Base-by-base conservation (phyloP, 2,888 invertebrate species). In the Drosophila fulvimacula region DNA sequence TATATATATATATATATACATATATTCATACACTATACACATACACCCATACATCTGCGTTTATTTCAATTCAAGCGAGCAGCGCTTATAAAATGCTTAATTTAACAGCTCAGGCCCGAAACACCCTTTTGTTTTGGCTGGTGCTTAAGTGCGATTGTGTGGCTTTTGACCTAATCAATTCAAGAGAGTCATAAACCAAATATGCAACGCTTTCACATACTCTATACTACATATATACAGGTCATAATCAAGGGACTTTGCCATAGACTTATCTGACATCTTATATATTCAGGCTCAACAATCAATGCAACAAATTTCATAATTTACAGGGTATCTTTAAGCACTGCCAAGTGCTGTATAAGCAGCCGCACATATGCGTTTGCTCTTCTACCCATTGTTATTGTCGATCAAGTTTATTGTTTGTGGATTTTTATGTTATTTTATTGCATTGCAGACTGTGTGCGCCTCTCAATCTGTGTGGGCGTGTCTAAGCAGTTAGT, bases 51-150 rank as follows among this genome's bases (percentile, higher is more conserved):
- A 55, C 44, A 67, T 60, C 56, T 60, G 53, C 57, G 59, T 69
- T 58, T 49, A 86, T 68, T 62, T 70, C 42, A 42, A 13, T 62
- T 70, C 39, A 42, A 13, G 60, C 68, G 53, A 79, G 72, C 74
- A 70, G 67, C 70, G 77, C 67, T 77, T 82, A 82, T 83, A 85
- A 88, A 88, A 88, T 85, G 86, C 82, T 62, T 88, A 85, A 80
- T 88, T 83, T 88, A 83, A 67, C 88, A 77, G 57, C 51, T 36
- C 42, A 7, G 44, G 27, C 52, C 55, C 58, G 56, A 32, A 17
- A 24, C 52, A 56, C n/a, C 30, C 34, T 41, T 46, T 46, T 38
- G n/a, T 46, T 38, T 46, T 10, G 15, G 15, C 4, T 41, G 19
- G 38, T 46, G 17, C 44, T 17, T 52, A 57, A 48, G 69, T 56